These are phyloP conservation scores for Suillia variegata DNA, from an alignment of 2,888 invertebrate genomes.

Conservation along the genomic window DNA sequence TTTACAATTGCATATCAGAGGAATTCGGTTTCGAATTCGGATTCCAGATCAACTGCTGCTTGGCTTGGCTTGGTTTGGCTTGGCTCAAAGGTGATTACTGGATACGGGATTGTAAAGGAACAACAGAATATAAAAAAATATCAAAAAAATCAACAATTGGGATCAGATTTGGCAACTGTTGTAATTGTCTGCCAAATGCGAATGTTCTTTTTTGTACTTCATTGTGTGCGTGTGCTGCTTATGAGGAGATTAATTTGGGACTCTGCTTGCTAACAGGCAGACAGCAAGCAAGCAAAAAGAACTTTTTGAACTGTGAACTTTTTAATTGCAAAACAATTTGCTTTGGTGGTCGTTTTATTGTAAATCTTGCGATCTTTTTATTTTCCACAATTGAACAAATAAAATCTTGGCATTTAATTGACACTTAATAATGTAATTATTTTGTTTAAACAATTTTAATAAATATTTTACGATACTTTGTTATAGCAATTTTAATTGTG, in stretches of 20 bases:
- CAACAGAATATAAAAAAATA: no score
- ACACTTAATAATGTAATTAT: no score
- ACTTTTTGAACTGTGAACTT: conserved; percentile 26
- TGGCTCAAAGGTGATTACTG: conserved; percentile 47
- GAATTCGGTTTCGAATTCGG: no score
- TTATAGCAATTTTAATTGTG: no score
- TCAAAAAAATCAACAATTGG: conserved; percentile 10
- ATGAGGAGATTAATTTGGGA: conserved; percentile 13
- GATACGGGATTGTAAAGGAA: conserved; percentile 31
- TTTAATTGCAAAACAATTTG: conserved; percentile 48
- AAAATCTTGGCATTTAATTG: no score
- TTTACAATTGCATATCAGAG: conserved; percentile 11
- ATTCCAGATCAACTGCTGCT: no score
- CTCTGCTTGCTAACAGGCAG: background rate
- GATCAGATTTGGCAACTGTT: conserved; percentile 29
- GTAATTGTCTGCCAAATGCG: conserved; percentile 13
- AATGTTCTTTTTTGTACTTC: conserved; percentile 10
- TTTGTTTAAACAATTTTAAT: no score
- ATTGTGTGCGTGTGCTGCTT: background rate
- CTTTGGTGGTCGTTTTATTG: conserved; percentile 47
- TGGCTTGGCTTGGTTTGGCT: conserved; percentile 6
- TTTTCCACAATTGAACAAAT: no score
- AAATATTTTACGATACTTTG: no score
- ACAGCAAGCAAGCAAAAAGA: no score
- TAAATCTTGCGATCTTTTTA: no score